These are phyloP conservation scores for Poeciliopsis prolifica DNA, from an alignment of 2,113 vertebrate genomes.

Conservation along the genomic window DNA sequence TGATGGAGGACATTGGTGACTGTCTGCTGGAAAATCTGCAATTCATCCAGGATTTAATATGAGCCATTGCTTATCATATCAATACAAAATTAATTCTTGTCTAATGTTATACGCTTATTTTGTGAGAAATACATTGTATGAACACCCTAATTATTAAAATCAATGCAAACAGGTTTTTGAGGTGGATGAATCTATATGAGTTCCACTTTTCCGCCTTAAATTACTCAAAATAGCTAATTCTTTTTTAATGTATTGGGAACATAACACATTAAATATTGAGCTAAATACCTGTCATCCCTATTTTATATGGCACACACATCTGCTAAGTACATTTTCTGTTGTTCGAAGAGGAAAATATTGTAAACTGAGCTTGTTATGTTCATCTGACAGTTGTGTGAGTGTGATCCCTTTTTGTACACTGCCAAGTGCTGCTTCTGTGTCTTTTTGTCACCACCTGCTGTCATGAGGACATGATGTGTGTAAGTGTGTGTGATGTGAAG, in stretches of 20 bases:
- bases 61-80: not conserved
- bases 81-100: not conserved
- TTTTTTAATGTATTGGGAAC: no score
- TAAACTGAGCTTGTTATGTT: not conserved
- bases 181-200: no score
- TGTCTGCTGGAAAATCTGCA: not conserved
- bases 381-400: slow-evolving; percentile 7
- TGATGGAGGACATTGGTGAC: not conserved
- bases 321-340: not conserved
- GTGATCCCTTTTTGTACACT: slow-evolving; percentile 20
- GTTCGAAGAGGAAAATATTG: not conserved
- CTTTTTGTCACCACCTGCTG: slow-evolving; percentile 59
- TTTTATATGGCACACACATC: slow-evolving; percentile 1
- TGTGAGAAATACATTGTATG: not conserved
- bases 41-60: not conserved
- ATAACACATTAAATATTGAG: no score
- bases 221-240: no score
- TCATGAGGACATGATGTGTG: slow-evolving; percentile 21
- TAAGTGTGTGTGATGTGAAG: slow-evolving; percentile 28
- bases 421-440: slow-evolving; percentile 50
- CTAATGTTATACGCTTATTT: not conserved
- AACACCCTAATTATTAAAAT: not conserved
- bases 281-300: no score
- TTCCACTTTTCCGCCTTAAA: no score
- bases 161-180: no score